Evolutionary conservation across 2,113 vertebrate genomes (phyloP).

Genomic region (Megatriorchis doriae): DNA sequence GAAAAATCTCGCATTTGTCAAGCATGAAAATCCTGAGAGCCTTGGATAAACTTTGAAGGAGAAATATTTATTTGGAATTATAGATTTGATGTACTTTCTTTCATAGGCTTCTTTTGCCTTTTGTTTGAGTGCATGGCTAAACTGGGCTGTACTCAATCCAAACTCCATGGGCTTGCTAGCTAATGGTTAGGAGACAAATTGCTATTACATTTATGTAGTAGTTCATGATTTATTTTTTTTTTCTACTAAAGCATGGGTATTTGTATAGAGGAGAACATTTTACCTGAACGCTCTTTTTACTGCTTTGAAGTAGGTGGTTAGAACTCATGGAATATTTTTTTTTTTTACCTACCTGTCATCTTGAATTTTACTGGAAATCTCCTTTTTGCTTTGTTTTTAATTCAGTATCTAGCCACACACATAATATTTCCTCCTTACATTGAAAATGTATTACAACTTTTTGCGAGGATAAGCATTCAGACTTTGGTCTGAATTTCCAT

Average conservation of each 20-base stretch:
- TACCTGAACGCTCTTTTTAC: background rate
- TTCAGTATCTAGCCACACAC: background rate
- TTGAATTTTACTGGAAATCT: background rate
- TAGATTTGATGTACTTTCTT: background rate
- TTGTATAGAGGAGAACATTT: background rate
- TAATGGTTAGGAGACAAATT: background rate
- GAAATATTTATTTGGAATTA: background rate
- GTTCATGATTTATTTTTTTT: background rate
- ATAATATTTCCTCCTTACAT: background rate
- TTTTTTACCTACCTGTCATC: background rate
- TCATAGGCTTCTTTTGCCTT: background rate
- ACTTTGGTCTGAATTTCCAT: background rate
- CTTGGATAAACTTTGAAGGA: background rate
- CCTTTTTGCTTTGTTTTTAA: background rate
- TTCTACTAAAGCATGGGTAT: background rate
- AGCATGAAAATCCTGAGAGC: background rate
- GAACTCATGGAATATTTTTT: background rate
- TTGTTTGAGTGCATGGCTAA: background rate
- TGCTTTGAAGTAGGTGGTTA: background rate
- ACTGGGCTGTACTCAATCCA: background rate
- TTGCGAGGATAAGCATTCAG: background rate
- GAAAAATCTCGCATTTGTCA: background rate
- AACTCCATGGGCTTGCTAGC: background rate
- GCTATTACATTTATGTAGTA: background rate
- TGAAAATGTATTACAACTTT: background rate